Evolutionary conservation across 2,888 invertebrate genomes (phyloP).

Genomic region (Melipona bicolor): DNA sequence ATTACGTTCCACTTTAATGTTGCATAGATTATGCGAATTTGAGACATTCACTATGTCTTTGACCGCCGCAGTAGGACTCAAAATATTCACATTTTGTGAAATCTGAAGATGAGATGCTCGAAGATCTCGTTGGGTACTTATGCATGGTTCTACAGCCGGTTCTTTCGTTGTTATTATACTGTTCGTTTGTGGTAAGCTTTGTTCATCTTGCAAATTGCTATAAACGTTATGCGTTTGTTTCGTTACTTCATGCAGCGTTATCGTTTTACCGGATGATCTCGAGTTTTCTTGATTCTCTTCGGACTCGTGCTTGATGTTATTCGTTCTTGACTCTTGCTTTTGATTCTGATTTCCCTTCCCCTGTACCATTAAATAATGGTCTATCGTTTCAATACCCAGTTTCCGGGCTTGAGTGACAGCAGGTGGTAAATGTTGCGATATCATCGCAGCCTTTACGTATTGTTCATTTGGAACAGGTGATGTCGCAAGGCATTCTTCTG

Average conservation of each 20-base stretch:
- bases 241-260: conserved; percentile 19
- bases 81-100: not conserved
- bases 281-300: conserved; percentile 11
- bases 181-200: not conserved
- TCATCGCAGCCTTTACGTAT: conserved; percentile 79
- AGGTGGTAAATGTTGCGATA: conserved; percentile 81
- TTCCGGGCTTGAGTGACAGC: conserved; percentile 77
- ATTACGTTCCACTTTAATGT: conserved; percentile 45
- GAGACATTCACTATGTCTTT: not conserved
- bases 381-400: conserved; percentile 75
- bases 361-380: conserved; percentile 56
- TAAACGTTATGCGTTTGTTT: not conserved
- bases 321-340: conserved; percentile 38
- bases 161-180: conserved; percentile 21
- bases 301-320: not conserved
- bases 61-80: not conserved
- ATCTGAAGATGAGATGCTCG: conserved; percentile 15
- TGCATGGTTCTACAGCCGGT: conserved; percentile 4
- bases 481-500: conserved; percentile 73
- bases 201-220: not conserved
- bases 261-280: conserved; percentile 20
- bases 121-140: conserved; percentile 5
- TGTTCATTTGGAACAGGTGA: conserved; percentile 77
- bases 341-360: conserved; percentile 54
- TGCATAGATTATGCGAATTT: conserved; percentile 7